Conservation (phyloP, 2,797 vertebrate genomes). For the Oophaga sylvatica region DNA sequence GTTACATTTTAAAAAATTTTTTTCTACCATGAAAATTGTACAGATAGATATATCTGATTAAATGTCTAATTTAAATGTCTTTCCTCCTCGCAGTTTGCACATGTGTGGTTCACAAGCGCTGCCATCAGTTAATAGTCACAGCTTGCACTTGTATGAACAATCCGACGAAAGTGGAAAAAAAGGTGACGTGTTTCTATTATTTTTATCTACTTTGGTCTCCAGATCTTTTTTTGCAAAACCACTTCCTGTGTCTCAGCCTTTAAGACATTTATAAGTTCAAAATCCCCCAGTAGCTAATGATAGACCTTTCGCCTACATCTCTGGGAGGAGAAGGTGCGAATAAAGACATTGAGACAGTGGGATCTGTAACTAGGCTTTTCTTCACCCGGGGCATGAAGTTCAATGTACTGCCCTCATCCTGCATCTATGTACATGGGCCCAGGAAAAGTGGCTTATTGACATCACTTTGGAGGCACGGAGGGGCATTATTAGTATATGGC, state of each 20-base stretch:
- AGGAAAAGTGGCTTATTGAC: no score
- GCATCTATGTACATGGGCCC: no score
- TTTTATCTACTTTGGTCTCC: neutral
- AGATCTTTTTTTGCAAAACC: slow-evolving; percentile 8
- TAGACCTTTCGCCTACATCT: neutral
- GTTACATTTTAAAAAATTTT: no score
- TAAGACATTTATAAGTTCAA: neutral
- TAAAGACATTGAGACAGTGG: no score
- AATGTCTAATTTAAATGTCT: slow-evolving; percentile 43
- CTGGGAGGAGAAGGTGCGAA: neutral
- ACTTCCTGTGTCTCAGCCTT: slow-evolving; percentile 38
- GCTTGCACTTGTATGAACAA: slow-evolving; percentile 94
- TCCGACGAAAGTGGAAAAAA: slow-evolving; percentile 79
- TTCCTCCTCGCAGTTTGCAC: slow-evolving; percentile 85
- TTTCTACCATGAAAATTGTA: neutral
- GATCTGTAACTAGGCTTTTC: no score
- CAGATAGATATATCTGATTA: neutral
- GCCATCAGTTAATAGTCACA: slow-evolving; percentile 93
- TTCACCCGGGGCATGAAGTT: no score
- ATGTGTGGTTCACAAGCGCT: slow-evolving; percentile 97
- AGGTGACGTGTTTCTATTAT: slow-evolving; percentile 67
- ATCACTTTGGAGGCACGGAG: no score
- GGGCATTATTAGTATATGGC: no score
- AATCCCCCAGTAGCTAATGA: slow-evolving; percentile 25
- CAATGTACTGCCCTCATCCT: no score